A percentile compares a stretch with the other conserved stretches of the same genome.
phyloP scores from a whole-genome alignment of 2,113 vertebrate genomes.

The Vidua chalybeata region DNA sequence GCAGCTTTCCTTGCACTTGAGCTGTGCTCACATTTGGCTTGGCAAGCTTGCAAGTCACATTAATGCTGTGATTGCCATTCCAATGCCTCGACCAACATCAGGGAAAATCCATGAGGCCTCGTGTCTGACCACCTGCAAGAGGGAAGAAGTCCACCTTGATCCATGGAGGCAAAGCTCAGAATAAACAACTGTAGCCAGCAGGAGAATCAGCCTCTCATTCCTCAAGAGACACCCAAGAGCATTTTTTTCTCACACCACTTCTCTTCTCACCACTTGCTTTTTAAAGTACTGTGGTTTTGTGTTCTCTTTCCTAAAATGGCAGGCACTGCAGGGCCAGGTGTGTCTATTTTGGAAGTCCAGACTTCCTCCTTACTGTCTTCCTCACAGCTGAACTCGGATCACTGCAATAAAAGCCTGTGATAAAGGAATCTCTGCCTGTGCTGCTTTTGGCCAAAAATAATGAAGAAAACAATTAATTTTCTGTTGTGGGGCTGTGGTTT shows the following conservation, averaged over 20 bases:
- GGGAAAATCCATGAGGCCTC: not conserved
- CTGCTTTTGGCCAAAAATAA: not conserved
- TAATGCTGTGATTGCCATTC: not conserved
- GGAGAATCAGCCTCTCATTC: not conserved
- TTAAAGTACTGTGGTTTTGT: not conserved
- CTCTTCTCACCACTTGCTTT: not conserved
- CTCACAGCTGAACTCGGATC: not conserved
- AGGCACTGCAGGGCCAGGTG: not conserved
- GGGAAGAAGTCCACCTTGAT: fast-evolving
- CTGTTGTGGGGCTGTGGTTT: not conserved
- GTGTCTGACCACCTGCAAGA: not conserved
- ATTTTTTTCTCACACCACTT: not conserved
- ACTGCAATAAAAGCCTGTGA: not conserved
- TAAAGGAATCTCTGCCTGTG: not conserved
- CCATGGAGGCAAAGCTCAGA: not conserved
- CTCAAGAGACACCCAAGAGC: not conserved
- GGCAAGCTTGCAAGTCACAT: not conserved
- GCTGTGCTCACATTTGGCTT: fast-evolving
- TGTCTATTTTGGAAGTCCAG: not conserved
- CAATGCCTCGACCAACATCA: not conserved
- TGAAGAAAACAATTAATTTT: not conserved
- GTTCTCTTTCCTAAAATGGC: not conserved
- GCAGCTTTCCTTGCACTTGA: not conserved
- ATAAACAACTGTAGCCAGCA: not conserved
- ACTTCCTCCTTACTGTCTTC: not conserved